Evolutionary conservation across 2,888 invertebrate genomes (phyloP).

Genomic region (Apeira syringaria): DNA sequence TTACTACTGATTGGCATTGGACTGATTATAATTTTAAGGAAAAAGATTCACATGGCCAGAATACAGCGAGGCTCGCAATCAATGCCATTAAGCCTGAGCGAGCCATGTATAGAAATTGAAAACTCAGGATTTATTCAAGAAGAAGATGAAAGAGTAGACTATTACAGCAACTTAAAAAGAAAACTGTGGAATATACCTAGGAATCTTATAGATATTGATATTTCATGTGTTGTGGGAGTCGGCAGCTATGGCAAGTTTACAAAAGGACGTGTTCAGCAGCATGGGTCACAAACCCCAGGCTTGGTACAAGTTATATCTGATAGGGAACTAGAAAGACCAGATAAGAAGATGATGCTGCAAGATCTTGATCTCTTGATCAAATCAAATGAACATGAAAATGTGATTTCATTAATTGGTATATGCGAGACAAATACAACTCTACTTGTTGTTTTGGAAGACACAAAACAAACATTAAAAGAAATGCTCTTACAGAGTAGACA

Average conservation of each 20-base stretch:
- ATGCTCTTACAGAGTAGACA: constrained; percentile 85
- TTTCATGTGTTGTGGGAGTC: constrained; percentile 86
- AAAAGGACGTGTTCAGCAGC: constrained; percentile 86
- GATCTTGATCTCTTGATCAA: constrained; percentile 89
- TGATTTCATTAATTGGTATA: constrained; percentile 90
- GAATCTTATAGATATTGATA: constrained; percentile 88
- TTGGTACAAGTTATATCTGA: constrained; percentile 87
- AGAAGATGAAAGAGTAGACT: constrained; percentile 86
- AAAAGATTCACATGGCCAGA: constrained; percentile 68
- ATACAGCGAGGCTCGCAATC: constrained; percentile 76
- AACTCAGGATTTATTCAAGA: constrained; percentile 91
- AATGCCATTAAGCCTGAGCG: constrained; percentile 89
- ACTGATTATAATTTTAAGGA: constrained; percentile 84
- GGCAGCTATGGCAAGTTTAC: constrained; percentile 92
- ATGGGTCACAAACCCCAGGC: constrained; percentile 77
- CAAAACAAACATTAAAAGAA: constrained; percentile 87
- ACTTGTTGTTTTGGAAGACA: constrained; percentile 89
- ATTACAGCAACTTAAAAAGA: constrained; percentile 89
- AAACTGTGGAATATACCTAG: constrained; percentile 89
- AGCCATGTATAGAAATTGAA: constrained; percentile 91
- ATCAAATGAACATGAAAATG: constrained; percentile 87
- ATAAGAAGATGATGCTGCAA: constrained; percentile 84
- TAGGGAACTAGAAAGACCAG: constrained; percentile 74
- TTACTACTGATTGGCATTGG: constrained; percentile 86
- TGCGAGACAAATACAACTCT: constrained; percentile 90